phyloP scores from a whole-genome alignment of 2,113 vertebrate genomes.

The Petrocephalus microphthalmus region DNA sequence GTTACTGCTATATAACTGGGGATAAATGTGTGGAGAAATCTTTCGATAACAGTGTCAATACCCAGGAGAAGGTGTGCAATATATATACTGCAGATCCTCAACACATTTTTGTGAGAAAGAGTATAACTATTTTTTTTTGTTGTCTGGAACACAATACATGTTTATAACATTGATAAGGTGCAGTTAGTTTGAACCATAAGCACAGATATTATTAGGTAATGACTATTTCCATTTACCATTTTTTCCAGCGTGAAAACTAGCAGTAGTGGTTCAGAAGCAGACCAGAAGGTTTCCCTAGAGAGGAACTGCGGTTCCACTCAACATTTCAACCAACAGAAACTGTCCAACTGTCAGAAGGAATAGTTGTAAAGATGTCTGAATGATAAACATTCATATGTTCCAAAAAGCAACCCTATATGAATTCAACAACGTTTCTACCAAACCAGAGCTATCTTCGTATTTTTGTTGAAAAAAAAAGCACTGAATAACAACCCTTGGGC shows the following conservation, averaged over 20 bases:
- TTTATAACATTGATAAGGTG: neutral
- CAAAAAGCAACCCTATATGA: neutral
- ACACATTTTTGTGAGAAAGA: neutral
- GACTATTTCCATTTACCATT: neutral
- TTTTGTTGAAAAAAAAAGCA: neutral
- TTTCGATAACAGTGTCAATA: neutral
- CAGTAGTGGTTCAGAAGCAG: neutral
- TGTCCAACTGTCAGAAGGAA: neutral
- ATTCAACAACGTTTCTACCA: neutral
- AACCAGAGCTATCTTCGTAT: neutral
- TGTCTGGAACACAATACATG: neutral
- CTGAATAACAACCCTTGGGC: neutral
- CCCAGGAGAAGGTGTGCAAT: neutral
- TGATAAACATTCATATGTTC: neutral
- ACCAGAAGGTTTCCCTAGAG: neutral
- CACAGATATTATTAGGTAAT: neutral
- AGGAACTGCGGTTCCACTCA: neutral
- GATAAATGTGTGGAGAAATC: neutral
- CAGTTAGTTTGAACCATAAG: neutral
- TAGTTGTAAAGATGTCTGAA: neutral
- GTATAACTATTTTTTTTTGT: neutral
- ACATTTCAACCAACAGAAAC: neutral
- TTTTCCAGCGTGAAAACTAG: neutral
- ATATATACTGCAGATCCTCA: neutral
- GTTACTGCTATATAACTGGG: neutral